phyloP scores from a whole-genome alignment of 37 sponge, comb jelly and placozoan genomes.

The Trichoplax adhaerens region DNA sequence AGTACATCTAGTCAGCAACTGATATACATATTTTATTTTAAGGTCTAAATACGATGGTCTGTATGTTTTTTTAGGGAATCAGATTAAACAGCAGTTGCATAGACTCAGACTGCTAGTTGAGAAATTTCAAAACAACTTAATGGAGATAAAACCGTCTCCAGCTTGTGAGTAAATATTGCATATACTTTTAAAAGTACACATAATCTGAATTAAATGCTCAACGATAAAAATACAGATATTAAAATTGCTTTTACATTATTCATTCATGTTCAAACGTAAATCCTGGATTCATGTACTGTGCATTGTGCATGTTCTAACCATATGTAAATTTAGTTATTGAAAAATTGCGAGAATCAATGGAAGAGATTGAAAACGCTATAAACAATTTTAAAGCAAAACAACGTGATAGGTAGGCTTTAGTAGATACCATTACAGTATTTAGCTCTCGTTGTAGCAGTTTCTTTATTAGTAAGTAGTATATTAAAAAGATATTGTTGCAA shows the following conservation, averaged over 20 bases:
- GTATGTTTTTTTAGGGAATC: slow-evolving; percentile 4
- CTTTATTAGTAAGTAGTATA: too few relatives aligned
- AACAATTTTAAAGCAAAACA: slow-evolving; percentile 50
- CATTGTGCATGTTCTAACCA: background rate
- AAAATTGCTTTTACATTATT: too few relatives aligned
- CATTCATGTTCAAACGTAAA: background rate
- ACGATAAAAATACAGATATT: too few relatives aligned
- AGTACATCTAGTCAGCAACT: background rate
- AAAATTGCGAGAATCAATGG: slow-evolving; percentile 44
- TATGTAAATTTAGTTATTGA: slow-evolving; percentile 23
- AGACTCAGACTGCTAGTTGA: slow-evolving; percentile 17
- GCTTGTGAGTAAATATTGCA: slow-evolving; percentile 15
- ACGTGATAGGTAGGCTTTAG: slow-evolving; percentile 1
- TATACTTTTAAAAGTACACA: too few relatives aligned
- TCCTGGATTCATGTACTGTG: background rate
- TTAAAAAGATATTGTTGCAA: too few relatives aligned
- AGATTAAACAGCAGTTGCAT: slow-evolving; percentile 28
- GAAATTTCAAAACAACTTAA: slow-evolving; percentile 21
- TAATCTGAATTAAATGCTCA: too few relatives aligned
- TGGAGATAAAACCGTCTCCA: slow-evolving; percentile 32
- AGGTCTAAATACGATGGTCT: background rate
- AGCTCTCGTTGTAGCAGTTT: too few relatives aligned
- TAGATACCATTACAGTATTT: too few relatives aligned
- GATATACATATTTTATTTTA: background rate
- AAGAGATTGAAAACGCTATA: slow-evolving; percentile 47